Evolutionary conservation across 2,113 vertebrate species (phyloP), one percentile per base, ranked within the genome.

Genomic region (Seriola dumerili): DNA sequence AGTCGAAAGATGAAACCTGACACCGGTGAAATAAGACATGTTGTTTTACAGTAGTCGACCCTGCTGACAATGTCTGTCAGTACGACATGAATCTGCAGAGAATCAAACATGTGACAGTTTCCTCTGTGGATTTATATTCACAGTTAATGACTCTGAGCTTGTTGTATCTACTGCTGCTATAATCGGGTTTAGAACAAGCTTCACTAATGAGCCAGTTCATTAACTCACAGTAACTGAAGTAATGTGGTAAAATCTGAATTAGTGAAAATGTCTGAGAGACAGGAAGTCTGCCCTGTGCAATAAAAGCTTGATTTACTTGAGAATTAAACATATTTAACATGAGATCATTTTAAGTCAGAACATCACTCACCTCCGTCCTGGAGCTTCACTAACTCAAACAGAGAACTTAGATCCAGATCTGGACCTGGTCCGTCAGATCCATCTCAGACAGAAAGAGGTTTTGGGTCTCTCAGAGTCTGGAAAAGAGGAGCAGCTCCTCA

Each of bases 301-400:
- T 8, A n/a, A 38, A 58, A 65, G 12, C 11, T 21, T 21, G 2
- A 25, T 72, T 66, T 36, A 17, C 4, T 14, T 23, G 5, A 21
- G 46, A 65, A 71, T 48, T 29, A 14, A 46, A 44, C 10, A 25
- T 14, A 14, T 13, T 9, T 12, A 23, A 40, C 17, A 58, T 9
- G 9, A 44, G 1, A 6, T 48, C 23, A 54, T 36, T 2, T 21
- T 1, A 32, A 42, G 14, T 46, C 46, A 48, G 57, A 57, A 5
- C 64, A 66, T 80, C 65, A 89, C 91, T 91, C 84, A 94, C 91
- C 91, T 74, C 36, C 21, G 17, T 87, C n/a, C 44, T 70, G 32
- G 67, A 46, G 64, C 11, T 63, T 16, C 17, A 62, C 29, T 4
- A 10, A 13, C 0, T 46, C 34, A 80, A 70, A 36, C 44, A 40